A percentile compares a stretch with the other conserved stretches of the same genome.
Conservation (phyloP, 2,888 invertebrate genomes). For the Chaitophorus viminalis region DNA sequence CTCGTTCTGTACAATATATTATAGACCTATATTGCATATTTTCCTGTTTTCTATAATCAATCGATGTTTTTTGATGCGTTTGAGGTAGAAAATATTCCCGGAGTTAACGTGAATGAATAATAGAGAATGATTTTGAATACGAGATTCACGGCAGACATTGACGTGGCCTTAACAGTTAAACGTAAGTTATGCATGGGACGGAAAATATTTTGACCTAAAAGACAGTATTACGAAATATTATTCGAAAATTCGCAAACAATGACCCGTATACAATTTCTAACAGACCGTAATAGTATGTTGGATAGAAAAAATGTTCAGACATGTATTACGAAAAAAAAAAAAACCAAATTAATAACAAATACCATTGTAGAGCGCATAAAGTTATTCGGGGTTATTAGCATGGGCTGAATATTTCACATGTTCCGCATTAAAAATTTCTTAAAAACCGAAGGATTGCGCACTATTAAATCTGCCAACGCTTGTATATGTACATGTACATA, state of each 20-base stretch:
- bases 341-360: neutral
- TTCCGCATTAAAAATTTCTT: neutral
- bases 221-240: neutral
- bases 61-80: too few relatives aligned
- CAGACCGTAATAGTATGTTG: neutral
- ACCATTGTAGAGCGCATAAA: neutral
- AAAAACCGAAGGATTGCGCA: neutral
- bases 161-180: neutral
- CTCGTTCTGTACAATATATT: too few relatives aligned
- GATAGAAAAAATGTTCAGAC: neutral
- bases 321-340: neutral
- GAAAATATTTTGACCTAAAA: neutral
- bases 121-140: neutral
- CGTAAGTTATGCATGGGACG: neutral
- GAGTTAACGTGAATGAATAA: neutral
- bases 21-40: too few relatives aligned
- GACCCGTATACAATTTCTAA: neutral
- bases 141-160: neutral
- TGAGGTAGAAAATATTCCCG: too few relatives aligned
- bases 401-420: conserved; percentile 8
- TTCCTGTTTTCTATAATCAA: too few relatives aligned
- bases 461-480: neutral
- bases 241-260: neutral
- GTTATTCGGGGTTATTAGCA: neutral
- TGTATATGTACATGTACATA: too few relatives aligned